Evolutionary conservation across 2,113 vertebrate species (phyloP).

Genomic region (Aegithalos caudatus): DNA sequence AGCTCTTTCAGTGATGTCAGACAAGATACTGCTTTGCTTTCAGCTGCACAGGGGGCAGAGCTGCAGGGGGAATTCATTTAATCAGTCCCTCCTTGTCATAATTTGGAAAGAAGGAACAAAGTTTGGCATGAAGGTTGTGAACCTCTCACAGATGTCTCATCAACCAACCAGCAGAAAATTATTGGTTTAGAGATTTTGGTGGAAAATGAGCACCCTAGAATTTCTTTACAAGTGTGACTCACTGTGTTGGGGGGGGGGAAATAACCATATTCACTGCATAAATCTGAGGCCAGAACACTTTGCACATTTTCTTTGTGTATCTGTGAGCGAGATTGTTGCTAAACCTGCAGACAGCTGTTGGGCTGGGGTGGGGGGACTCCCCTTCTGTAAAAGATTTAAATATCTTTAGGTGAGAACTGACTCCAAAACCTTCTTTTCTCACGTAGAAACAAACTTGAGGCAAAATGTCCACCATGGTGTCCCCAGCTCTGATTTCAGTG

Average conservation of each 20-base stretch:
- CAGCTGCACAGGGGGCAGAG: background rate
- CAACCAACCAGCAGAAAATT: background rate
- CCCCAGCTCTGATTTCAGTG: background rate
- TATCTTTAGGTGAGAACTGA: background rate
- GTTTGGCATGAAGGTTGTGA: background rate
- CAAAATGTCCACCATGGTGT: background rate
- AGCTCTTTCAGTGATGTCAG: background rate
- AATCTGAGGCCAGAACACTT: background rate
- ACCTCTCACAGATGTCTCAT: background rate
- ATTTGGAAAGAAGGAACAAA: background rate
- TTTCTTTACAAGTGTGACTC: background rate
- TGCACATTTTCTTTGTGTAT: background rate
- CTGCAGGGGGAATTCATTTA: background rate
- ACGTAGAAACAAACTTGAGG: background rate
- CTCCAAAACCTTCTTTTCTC: background rate
- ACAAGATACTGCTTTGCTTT: background rate
- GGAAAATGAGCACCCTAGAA: background rate
- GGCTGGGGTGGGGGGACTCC: background rate
- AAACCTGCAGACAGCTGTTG: background rate
- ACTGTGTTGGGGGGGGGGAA: background rate
- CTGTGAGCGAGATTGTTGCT: background rate
- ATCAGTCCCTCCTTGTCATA: background rate
- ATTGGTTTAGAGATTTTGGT: background rate
- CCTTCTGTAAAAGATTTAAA: background rate
- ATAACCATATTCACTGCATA: background rate